Conservation (phyloP, 2,888 invertebrate genomes). For the Smittia aterrima region DNA sequence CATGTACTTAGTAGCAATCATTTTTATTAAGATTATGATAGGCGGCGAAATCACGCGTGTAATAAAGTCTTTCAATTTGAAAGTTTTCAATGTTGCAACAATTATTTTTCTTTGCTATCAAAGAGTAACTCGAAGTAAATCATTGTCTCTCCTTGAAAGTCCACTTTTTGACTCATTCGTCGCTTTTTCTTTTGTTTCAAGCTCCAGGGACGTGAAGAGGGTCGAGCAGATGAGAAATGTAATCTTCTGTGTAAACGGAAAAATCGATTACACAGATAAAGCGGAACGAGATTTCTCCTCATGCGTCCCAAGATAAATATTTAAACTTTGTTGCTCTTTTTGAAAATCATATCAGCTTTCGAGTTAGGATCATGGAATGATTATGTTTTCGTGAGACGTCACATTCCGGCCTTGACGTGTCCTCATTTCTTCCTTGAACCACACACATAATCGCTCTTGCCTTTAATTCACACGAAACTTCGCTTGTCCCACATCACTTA, state of each 20-base stretch:
- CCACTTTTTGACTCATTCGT: too few relatives aligned
- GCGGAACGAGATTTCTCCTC: background rate
- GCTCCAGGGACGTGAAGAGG: background rate
- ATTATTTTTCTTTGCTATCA: too few relatives aligned
- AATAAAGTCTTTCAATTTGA: too few relatives aligned
- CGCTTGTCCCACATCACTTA: background rate
- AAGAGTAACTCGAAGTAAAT: too few relatives aligned
- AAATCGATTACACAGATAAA: constrained; percentile 1
- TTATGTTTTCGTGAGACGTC: too few relatives aligned
- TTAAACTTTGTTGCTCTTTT: background rate
- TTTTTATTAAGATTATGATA: too few relatives aligned
- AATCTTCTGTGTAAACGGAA: constrained; percentile 10
- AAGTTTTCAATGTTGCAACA: too few relatives aligned
- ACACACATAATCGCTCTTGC: background rate
- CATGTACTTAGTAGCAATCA: too few relatives aligned
- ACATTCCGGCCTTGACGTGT: too few relatives aligned
- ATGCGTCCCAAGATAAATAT: background rate
- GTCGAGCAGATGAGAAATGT: background rate
- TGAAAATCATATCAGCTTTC: background rate
- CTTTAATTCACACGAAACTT: background rate
- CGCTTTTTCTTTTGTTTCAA: background rate
- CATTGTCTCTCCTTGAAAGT: too few relatives aligned
- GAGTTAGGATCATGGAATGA: background rate
- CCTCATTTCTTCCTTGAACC: too few relatives aligned
- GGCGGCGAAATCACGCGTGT: too few relatives aligned